Base-by-base conservation (phyloP, 1,140 invertebrate genomes). In the Drosophila serrata region DNA sequence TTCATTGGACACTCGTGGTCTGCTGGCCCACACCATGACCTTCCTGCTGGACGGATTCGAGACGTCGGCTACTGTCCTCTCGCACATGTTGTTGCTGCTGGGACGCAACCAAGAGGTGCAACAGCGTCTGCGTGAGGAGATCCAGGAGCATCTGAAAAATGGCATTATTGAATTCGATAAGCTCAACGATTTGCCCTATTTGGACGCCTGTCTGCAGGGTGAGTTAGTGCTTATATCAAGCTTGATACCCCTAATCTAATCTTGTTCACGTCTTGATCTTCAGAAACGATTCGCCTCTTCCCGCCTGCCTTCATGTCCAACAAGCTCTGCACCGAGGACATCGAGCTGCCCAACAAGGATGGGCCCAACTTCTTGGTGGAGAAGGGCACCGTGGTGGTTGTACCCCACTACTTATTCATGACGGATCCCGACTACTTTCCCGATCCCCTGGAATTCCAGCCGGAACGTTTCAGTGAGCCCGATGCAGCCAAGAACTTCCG, bases 361-460 rank as follows among this genome's bases (percentile, higher is more conserved):
- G 91, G 91, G 0, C 51, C 45, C 3, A 68, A 35, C 13, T 29
- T 90, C 6, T 57, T 57, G 0, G 45, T 92, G 8, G 60, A 85
- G 3, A 94, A 94, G 59, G 94, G 93, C 15, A 93, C 94, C 6
- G 93, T 92, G 6, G 72, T 95, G 1, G 92, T 94, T 22, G 91
- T 96, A 3, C 94, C 95, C 0, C 86, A 94, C 22, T 88, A 93
- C 49, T 93, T 93, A 0, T 67, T 94, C 3, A 95, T 95, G 61
- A 80, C 80, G 5, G 95, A 97, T 82, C 93, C 94, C 5, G 86
- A 95, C 24, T 94, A 95, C 77, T 98, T 95, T 70, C 93, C 95
- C 12, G 93, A 97, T 67, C 95, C 97, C 0, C 93, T 95, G 6
- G 88, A 90, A 12, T 98, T 95, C 85, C 94, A 96, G 90, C 97